Percentiles rank a stretch among this genome's conserved stretches.
Conservation (phyloP, 2,888 invertebrate species). For the Lagria hirta region DNA sequence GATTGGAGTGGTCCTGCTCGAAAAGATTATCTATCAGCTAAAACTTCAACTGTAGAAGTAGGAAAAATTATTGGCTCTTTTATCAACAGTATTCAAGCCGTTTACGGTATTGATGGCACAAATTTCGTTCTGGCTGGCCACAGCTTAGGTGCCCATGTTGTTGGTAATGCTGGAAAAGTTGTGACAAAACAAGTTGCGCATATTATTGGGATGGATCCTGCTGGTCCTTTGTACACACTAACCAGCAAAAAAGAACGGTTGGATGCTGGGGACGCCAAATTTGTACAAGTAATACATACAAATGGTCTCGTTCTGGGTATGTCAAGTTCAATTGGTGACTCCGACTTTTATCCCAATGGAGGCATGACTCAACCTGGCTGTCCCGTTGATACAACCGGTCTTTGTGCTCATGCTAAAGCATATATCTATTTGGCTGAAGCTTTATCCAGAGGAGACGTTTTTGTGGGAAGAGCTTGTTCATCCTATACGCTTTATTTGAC, state of each 20-base stretch:
- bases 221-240: slow-evolving; percentile 40
- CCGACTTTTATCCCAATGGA: slow-evolving; percentile 51
- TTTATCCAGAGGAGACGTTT: slow-evolving; percentile 33
- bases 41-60: slow-evolving; percentile 32
- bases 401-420: slow-evolving; percentile 54
- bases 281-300: slow-evolving; percentile 50
- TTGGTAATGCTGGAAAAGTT: slow-evolving; percentile 39
- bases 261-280: slow-evolving; percentile 44
- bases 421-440: slow-evolving; percentile 55
- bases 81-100: slow-evolving; percentile 33
- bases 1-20: slow-evolving; percentile 43
- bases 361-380: slow-evolving; percentile 49
- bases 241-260: slow-evolving; percentile 40
- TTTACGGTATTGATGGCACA: slow-evolving; percentile 30
- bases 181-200: slow-evolving; percentile 32
- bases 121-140: slow-evolving; percentile 38
- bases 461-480: slow-evolving; percentile 27
- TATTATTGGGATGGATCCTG: slow-evolving; percentile 50
- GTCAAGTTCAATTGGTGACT: slow-evolving; percentile 40
- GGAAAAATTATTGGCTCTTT: slow-evolving; percentile 39
- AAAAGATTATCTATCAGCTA: slow-evolving; percentile 32
- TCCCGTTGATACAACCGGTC: slow-evolving; percentile 40
- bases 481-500: too few relatives aligned
- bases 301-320: slow-evolving; percentile 32
- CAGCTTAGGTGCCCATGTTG: slow-evolving; percentile 45